Percentiles rank a stretch among this genome's conserved stretches.
These are phyloP conservation scores for Mustelus asterias DNA, from an alignment of 2,113 vertebrate species.

Conservation along the genomic window DNA sequence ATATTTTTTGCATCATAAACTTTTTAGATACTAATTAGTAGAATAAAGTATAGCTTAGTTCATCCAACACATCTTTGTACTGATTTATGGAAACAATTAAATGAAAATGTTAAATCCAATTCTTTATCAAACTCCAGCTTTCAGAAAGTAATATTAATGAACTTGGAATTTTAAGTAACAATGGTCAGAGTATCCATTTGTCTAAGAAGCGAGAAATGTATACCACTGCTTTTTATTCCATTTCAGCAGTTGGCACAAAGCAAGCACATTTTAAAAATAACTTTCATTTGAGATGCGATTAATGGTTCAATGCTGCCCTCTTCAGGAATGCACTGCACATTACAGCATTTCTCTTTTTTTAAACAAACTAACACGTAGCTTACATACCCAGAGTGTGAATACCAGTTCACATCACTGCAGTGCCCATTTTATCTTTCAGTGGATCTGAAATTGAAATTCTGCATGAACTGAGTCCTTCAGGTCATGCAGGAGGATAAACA, in stretches of 20 bases:
- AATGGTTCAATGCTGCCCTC: conserved; percentile 8
- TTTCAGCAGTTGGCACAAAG: neutral
- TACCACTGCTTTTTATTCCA: neutral
- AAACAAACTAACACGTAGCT: neutral
- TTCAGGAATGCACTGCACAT: neutral
- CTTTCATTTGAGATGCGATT: neutral
- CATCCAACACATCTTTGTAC: neutral
- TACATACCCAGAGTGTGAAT: neutral
- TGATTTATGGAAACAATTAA: conserved; percentile 8
- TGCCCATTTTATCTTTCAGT: neutral
- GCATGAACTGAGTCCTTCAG: neutral
- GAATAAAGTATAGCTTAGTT: neutral
- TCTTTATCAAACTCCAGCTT: neutral
- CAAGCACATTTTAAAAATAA: neutral
- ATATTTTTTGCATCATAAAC: neutral
- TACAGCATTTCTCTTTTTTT: neutral
- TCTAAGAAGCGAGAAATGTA: neutral
- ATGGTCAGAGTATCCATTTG: neutral
- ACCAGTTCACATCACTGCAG: neutral
- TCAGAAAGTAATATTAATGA: conserved; percentile 16
- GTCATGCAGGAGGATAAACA: too few relatives aligned
- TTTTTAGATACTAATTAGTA: neutral
- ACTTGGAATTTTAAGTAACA: neutral
- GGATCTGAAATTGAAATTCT: neutral
- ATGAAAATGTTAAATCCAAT: neutral